These are phyloP conservation scores for Rhynchomys soricoides DNA, from an alignment of 2,113 vertebrate genomes.

Conservation along the genomic window DNA sequence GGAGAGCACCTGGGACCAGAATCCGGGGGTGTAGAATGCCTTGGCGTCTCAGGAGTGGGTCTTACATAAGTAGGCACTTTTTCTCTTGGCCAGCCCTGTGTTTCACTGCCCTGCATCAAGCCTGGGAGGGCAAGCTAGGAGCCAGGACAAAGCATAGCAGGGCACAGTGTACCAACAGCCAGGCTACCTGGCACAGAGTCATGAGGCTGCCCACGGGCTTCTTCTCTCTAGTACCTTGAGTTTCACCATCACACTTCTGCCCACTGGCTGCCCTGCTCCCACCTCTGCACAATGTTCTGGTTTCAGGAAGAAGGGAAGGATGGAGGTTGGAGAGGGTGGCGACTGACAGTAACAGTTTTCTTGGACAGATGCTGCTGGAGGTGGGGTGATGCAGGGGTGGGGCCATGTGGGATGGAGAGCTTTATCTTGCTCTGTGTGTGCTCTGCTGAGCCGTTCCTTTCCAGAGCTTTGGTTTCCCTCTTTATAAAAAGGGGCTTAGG, in stretches of 20 bases:
- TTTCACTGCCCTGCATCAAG: neutral
- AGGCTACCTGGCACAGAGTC: fast-evolving
- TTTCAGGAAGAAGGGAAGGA: fast-evolving
- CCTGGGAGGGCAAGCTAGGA: neutral
- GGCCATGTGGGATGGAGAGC: neutral
- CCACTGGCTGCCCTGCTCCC: neutral
- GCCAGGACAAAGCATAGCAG: fast-evolving
- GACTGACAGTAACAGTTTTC: neutral
- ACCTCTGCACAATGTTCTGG: neutral
- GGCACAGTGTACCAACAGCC: neutral
- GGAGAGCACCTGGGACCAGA: neutral
- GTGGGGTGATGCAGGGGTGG: neutral
- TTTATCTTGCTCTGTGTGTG: neutral
- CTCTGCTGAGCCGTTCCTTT: neutral
- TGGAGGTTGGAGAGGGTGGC: neutral
- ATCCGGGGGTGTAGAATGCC: fast-evolving
- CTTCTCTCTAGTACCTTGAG: neutral
- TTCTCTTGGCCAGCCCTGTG: neutral
- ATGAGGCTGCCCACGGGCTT: neutral
- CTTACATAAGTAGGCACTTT: neutral
- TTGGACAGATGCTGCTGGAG: fast-evolving
- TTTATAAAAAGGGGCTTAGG: neutral
- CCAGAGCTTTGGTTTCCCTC: neutral
- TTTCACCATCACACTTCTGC: neutral
- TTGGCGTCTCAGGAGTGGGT: neutral